Base-by-base conservation (phyloP, 35 echinoderm and acorn worm species). In the Ptychodera flava region DNA sequence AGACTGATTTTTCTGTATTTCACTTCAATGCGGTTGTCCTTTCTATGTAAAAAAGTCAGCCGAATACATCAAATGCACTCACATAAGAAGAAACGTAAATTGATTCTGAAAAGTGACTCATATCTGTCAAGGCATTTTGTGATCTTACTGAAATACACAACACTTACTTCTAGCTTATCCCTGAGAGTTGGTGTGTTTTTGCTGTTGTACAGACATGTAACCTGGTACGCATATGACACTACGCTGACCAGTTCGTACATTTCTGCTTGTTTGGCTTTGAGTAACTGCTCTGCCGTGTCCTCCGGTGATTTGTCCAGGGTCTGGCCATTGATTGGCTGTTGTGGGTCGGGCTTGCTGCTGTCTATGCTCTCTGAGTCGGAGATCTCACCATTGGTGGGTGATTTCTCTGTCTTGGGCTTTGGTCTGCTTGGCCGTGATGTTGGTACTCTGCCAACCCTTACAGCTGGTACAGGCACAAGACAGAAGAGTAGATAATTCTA, bases 161-260 rank as follows among this genome's bases (percentile, higher is more conserved):
- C 22, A 64, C 45, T 64, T 64, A 64, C 45, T 12, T 64, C 45
- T 64, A 22, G 45, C 45, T 64, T 64, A 79, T 94, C 92, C 91
- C 96, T 94, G 92, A 99, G 96, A 79, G 87, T 94, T 76, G 96
- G 96, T 88, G 93, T 88, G 86, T 92, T 94, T 33, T 92, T 90
- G 37, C 87, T 88, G 28, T 84, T 90, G 83, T 99, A 99, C 78
- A 94, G 84, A 88, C 96, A 99, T 32, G 96, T 99, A 87, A 99
- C 94, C 31, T 92, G 96, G 88, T 92, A 99, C 22, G 93, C 92
- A 38, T 92, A 99, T 1, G 96, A 92, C 32, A 99, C 87, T 6
- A 93, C 94, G 85, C 93, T 99, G 31, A 99, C 96, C 37, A 99
- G 83, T 31, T 99, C 96, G 80, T 92, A 99, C 96, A 99, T 99